Evolutionary conservation across 2,888 invertebrate species (phyloP).

Genomic region (Stenodera caucasica): DNA sequence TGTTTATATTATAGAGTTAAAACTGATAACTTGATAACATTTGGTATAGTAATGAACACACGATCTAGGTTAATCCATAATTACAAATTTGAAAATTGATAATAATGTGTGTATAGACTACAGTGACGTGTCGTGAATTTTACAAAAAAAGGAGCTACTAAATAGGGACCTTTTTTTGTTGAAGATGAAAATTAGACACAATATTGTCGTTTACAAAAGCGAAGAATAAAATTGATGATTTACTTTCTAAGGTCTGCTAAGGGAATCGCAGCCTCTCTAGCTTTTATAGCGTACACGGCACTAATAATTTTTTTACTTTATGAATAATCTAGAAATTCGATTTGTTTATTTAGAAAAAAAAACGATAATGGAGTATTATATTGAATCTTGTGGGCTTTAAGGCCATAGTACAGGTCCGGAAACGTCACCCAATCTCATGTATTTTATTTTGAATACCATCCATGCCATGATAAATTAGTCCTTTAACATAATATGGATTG

Average conservation of each 20-base stretch:
- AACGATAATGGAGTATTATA: constrained; percentile 15
- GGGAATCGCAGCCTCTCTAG: no score
- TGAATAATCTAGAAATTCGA: no score
- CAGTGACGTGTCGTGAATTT: no score
- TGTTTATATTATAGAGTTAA: constrained; percentile 19
- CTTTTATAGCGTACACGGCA: no score
- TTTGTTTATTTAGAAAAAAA: no score
- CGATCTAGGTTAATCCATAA: constrained; percentile 22
- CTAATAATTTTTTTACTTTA: no score
- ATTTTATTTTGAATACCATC: constrained; percentile 6
- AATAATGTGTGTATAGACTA: constrained; percentile 7
- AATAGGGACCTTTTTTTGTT: no score
- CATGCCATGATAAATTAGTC: constrained; percentile 11
- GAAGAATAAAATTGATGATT: no score
- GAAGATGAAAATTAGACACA: no score
- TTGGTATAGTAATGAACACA: constrained; percentile 1
- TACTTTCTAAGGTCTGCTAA: no score
- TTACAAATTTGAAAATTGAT: constrained; percentile 25
- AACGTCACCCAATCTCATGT: constrained; percentile 21
- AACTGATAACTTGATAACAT: constrained; percentile 26
- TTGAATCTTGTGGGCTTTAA: constrained; percentile 7
- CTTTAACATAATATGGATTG: constrained; percentile 1
- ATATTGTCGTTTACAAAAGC: no score
- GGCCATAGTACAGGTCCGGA: constrained; percentile 28
- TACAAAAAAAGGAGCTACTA: constrained; percentile 18